Conservation (phyloP, 2,113 vertebrate species). For the Cynoglossus semilaevis region DNA sequence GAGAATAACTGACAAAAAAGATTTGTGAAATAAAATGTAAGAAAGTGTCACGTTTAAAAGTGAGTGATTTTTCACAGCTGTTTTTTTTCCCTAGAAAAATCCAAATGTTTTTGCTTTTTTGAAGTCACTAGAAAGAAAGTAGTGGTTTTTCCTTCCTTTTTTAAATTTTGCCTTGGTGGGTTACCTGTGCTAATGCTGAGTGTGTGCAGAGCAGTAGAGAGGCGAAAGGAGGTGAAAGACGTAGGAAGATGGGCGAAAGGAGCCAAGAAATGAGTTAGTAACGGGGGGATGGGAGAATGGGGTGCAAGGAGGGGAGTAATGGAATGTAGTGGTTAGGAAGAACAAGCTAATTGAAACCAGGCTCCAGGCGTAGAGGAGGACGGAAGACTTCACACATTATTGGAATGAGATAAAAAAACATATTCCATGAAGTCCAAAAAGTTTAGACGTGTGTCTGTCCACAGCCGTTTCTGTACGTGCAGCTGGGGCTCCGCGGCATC, state of each 20-base stretch:
- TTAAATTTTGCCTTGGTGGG: constrained; percentile 55
- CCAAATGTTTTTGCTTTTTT: constrained; percentile 13
- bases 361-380: constrained; percentile 68
- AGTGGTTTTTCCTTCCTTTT: constrained; percentile 16
- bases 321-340: constrained; percentile 86
- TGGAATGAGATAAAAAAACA: constrained; percentile 43
- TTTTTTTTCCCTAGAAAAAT: too few relatives aligned
- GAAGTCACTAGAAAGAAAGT: neutral
- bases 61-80: neutral
- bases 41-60: too few relatives aligned
- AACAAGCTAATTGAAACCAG: constrained; percentile 84
- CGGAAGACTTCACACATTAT: constrained; percentile 51
- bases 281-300: constrained; percentile 47
- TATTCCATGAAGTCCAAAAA: constrained; percentile 34
- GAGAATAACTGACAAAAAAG: too few relatives aligned
- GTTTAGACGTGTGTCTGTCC: neutral
- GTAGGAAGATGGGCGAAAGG: constrained; percentile 44
- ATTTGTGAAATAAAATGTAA: too few relatives aligned
- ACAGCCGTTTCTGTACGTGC: neutral
- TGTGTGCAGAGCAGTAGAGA: constrained; percentile 46
- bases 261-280: constrained; percentile 51
- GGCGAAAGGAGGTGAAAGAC: constrained; percentile 21
- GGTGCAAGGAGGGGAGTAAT: constrained; percentile 70
- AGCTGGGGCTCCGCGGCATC: neutral
- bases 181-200: constrained; percentile 61